Evolutionary conservation across 2,113 vertebrate genomes (phyloP).

Genomic region (Narcine bancroftii): DNA sequence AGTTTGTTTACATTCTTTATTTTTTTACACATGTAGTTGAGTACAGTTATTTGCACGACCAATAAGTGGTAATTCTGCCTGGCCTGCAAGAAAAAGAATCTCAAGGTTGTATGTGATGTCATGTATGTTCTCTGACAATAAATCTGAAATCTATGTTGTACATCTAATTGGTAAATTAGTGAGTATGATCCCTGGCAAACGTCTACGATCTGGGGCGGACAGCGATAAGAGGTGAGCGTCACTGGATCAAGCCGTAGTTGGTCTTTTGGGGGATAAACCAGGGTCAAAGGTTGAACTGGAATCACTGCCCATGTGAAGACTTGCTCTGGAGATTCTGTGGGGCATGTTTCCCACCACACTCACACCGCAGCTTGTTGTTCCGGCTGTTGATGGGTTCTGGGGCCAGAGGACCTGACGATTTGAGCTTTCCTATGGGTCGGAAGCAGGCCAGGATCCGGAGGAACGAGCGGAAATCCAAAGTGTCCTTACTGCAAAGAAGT

Average conservation of each 20-base stretch:
- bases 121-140: no score
- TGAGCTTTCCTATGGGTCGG: constrained; percentile 52
- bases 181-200: no score
- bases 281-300: not conserved
- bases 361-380: constrained; percentile 64
- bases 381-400: constrained; percentile 60
- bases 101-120: no score
- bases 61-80: no score
- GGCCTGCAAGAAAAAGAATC: no score
- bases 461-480: constrained; percentile 63
- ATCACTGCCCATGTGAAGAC: not conserved
- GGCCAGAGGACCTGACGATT: constrained; percentile 41
- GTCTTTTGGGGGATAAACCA: not conserved
- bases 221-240: not conserved
- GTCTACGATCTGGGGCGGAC: no score
- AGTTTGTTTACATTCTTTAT: no score
- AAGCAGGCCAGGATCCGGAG: constrained; percentile 64
- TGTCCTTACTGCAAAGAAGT: constrained; percentile 50
- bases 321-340: not conserved
- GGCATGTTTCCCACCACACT: constrained; percentile 38
- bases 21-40: no score
- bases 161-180: no score
- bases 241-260: no score
- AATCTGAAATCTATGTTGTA: no score
- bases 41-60: no score